Conservation (phyloP, 2,113 vertebrate species). For the Lampris megalopsis region DNA sequence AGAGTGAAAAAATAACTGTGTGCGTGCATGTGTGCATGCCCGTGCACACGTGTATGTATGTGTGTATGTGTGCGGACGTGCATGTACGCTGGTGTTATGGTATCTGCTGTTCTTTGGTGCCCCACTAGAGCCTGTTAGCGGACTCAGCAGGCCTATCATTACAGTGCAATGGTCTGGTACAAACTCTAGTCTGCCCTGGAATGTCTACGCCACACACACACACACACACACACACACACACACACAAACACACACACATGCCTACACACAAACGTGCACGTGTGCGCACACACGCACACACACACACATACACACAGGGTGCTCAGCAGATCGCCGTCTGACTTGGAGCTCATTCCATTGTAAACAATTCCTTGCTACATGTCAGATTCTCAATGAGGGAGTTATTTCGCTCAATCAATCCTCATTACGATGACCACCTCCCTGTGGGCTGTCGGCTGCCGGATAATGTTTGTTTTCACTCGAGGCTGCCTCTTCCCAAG, state of each 20-base stretch:
- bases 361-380: slow-evolving; percentile 5
- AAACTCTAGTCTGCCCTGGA: slow-evolving; percentile 44
- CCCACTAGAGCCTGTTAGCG: not conserved
- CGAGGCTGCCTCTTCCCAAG: not conserved
- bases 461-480: not conserved
- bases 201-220: slow-evolving; percentile 54
- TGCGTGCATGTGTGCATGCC: slow-evolving; percentile 1
- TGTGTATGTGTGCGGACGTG: not conserved
- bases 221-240: slow-evolving; percentile 28
- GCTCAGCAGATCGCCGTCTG: not conserved
- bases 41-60: not conserved
- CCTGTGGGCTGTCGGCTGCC: not conserved
- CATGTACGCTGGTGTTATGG: not conserved
- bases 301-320: slow-evolving; percentile 32
- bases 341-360: slow-evolving; percentile 6
- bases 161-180: slow-evolving; percentile 23
- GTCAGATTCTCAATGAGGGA: slow-evolving; percentile 20
- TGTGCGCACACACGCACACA: slow-evolving; percentile 28
- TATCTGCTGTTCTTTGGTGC: not conserved
- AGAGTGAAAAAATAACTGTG: not conserved
- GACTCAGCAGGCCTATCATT: slow-evolving; percentile 54
- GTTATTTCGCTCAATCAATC: slow-evolving; percentile 27
- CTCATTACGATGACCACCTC: not conserved
- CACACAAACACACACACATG: slow-evolving; percentile 31
- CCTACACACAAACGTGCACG: slow-evolving; percentile 26